A percentile compares a stretch with the other conserved stretches of the same genome.
Conservation (phyloP, 2,888 invertebrate genomes). For the Dasysyrphus albostriatus region DNA sequence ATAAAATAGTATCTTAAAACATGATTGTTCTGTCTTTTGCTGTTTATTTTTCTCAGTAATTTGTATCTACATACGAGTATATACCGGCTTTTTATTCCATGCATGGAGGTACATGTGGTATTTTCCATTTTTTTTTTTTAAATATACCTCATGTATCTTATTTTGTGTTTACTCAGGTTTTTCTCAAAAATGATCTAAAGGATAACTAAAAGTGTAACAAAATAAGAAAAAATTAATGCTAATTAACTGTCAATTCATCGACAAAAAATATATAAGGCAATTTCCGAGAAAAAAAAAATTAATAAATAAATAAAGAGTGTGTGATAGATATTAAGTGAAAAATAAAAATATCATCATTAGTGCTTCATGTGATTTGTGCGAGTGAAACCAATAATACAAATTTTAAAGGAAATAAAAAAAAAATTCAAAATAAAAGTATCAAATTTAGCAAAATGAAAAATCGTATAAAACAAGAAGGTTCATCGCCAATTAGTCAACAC, state of each 20-base stretch:
- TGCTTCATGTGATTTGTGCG: slow-evolving; percentile 31
- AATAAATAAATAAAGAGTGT: background rate
- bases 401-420: slow-evolving; percentile 1
- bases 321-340: background rate
- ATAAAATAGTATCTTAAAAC: slow-evolving; percentile 3
- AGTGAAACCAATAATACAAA: slow-evolving; percentile 15
- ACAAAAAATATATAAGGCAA: background rate
- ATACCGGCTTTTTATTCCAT: slow-evolving; percentile 14
- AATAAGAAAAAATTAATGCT: slow-evolving; percentile 41
- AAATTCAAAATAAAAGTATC: too few relatives aligned
- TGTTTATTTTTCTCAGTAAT: slow-evolving; percentile 21
- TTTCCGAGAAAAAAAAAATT: background rate
- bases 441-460: slow-evolving; percentile 77
- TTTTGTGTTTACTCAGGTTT: slow-evolving; percentile 37
- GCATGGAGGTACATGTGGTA: background rate
- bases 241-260: slow-evolving; percentile 65
- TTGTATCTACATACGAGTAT: slow-evolving; percentile 22
- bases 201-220: slow-evolving; percentile 69
- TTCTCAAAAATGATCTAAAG: slow-evolving; percentile 39
- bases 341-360: slow-evolving; percentile 27
- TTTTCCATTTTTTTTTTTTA: background rate
- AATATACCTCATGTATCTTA: background rate
- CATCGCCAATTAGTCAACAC: slow-evolving; percentile 78
- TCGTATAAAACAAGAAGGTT: slow-evolving; percentile 77
- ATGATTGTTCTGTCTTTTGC: slow-evolving; percentile 17